Conservation (phyloP, 2,113 vertebrate species). For the Syngnathus floridae region DNA sequence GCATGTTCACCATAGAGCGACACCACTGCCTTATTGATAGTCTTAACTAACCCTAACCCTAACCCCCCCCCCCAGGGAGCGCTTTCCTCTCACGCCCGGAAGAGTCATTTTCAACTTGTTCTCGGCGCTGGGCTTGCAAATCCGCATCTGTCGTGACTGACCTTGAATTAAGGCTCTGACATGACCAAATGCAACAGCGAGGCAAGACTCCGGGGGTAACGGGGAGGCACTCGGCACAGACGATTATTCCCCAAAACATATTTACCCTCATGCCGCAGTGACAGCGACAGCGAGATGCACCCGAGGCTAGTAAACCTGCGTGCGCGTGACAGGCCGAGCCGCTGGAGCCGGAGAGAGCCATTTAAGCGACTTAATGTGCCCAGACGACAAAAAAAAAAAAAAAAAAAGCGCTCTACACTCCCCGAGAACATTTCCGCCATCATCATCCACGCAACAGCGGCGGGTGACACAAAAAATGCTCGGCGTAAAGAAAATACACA, state of each 20-base stretch:
- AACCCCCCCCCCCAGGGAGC: constrained; percentile 19
- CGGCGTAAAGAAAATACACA: not conserved
- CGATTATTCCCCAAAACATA: constrained; percentile 55
- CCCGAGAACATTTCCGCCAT: not conserved
- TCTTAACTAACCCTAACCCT: too few relatives aligned
- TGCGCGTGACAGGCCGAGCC: constrained; percentile 16
- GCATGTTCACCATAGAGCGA: not conserved
- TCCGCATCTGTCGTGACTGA: constrained; percentile 46
- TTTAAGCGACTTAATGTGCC: constrained; percentile 9
- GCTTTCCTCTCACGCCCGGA: constrained; percentile 37
- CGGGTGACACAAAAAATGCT: constrained; percentile 19
- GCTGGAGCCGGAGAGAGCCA: constrained; percentile 9
- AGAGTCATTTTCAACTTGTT: constrained; percentile 47
- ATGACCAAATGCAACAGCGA: constrained; percentile 42
- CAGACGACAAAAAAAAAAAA: constrained; percentile 16
- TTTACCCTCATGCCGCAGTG: constrained; percentile 38
- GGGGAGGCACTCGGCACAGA: constrained; percentile 37
- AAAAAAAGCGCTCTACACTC: constrained; percentile 6
- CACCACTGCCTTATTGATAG: constrained; percentile 6
- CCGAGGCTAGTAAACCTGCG: constrained; percentile 29
- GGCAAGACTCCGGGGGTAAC: constrained; percentile 19
- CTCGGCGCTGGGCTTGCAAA: constrained; percentile 35
- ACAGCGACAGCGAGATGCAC: constrained; percentile 36
- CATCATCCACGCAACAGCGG: constrained; percentile 11
- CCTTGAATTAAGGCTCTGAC: constrained; percentile 53